phyloP scores from a whole-genome alignment of 2,888 invertebrate genomes.

The Chaetogeoica ovagalla region DNA sequence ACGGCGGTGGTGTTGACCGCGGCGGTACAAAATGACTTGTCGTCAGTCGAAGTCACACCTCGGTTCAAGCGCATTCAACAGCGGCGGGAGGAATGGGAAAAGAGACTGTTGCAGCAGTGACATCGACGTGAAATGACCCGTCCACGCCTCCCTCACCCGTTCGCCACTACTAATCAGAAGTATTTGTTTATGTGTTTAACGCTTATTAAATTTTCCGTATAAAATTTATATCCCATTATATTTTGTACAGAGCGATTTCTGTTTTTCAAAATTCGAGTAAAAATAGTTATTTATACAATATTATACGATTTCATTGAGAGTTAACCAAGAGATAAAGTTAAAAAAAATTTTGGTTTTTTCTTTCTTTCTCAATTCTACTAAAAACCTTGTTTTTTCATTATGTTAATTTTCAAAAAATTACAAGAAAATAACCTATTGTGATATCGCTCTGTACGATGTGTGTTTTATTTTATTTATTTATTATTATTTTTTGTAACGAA shows the following conservation, averaged over 20 bases:
- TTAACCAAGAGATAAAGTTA: no score
- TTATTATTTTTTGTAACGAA: conserved; percentile 13
- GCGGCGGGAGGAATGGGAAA: conserved; percentile 77
- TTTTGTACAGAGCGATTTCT: background rate
- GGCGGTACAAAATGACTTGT: background rate
- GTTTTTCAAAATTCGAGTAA: background rate
- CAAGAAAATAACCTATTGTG: no score
- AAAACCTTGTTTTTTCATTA: no score
- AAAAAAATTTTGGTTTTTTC: no score
- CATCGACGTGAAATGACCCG: conserved; percentile 58
- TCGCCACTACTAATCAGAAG: background rate
- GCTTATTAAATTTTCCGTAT: background rate
- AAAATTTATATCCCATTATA: no score
- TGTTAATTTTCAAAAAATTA: no score
- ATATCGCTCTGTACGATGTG: background rate
- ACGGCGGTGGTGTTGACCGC: background rate
- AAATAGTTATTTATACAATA: no score
- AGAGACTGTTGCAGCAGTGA: conserved; percentile 68
- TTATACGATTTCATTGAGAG: no score
- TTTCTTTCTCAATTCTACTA: no score
- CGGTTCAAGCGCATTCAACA: conserved; percentile 75
- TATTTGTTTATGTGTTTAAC: background rate
- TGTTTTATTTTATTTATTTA: background rate
- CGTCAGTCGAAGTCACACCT: conserved; percentile 27
- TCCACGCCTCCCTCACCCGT: background rate